A percentile compares a stretch with the other conserved stretches of the same genome.
Conservation (phyloP, 1,140 invertebrate genomes). For the Tetragonula clypearis region DNA sequence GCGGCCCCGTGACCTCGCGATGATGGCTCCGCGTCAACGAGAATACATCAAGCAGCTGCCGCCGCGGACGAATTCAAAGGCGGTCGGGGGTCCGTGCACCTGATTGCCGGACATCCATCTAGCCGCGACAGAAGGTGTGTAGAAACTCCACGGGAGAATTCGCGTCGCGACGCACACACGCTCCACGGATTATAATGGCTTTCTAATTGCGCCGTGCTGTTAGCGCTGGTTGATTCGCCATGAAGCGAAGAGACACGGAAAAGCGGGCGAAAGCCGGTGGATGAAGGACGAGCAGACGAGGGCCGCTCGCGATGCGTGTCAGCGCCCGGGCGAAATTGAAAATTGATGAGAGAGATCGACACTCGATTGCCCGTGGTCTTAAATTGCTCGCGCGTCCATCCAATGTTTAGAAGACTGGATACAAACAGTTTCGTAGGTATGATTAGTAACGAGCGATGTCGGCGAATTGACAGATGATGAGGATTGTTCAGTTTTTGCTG, state of each 20-base stretch:
- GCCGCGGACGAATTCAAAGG: slow-evolving; percentile 54
- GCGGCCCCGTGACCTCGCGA: slow-evolving; percentile 40
- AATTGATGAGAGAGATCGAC: slow-evolving; percentile 16
- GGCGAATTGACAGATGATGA: too few species aligned
- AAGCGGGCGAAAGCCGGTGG: not conserved
- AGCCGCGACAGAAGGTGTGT: slow-evolving; percentile 50
- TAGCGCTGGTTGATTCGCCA: slow-evolving; percentile 10
- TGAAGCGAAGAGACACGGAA: slow-evolving; percentile 14
- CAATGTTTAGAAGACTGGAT: not conserved
- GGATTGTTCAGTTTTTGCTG: too few species aligned
- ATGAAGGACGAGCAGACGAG: not conserved
- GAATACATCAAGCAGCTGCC: slow-evolving; percentile 59
- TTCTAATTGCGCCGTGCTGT: slow-evolving; percentile 68
- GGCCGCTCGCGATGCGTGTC: not conserved
- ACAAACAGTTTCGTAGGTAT: not conserved
- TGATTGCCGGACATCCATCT: slow-evolving; percentile 72
- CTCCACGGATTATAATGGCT: slow-evolving; percentile 65
- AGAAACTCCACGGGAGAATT: slow-evolving; percentile 51
- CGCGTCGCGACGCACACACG: slow-evolving; percentile 16
- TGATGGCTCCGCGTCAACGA: slow-evolving; percentile 60
- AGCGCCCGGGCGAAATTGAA: not conserved
- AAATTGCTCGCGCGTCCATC: not conserved
- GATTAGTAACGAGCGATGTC: not conserved
- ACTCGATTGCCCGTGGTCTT: not conserved
- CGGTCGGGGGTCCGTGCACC: slow-evolving; percentile 59